Evolutionary conservation across 2,888 invertebrate genomes (phyloP).

Genomic region (Apodemia mormo): DNA sequence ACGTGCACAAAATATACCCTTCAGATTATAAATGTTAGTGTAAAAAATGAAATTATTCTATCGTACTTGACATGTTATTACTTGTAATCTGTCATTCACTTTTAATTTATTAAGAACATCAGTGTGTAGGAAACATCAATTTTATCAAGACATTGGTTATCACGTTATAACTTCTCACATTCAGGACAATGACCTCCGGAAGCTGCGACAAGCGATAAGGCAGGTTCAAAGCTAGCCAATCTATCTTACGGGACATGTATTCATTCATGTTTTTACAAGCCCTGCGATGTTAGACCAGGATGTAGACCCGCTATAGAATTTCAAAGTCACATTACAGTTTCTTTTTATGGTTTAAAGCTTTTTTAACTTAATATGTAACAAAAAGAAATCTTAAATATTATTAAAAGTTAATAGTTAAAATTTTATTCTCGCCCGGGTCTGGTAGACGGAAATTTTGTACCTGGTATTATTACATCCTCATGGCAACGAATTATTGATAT

Average conservation of each 20-base stretch:
- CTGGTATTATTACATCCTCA: too few species aligned
- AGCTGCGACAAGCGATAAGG: constrained; percentile 52
- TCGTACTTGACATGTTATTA: background rate
- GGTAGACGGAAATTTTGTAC: too few species aligned
- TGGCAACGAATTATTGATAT: too few species aligned
- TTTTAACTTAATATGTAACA: too few species aligned
- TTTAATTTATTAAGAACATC: constrained; percentile 20
- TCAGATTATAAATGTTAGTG: too few species aligned
- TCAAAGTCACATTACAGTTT: constrained; percentile 37
- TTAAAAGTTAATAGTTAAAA: too few species aligned
- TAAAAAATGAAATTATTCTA: background rate
- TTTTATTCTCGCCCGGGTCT: too few species aligned
- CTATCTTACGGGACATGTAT: constrained; percentile 46
- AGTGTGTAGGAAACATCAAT: constrained; percentile 31
- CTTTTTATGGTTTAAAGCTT: constrained; percentile 22
- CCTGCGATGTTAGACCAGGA: constrained; percentile 36
- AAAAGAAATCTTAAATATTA: too few species aligned
- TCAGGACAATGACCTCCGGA: constrained; percentile 43
- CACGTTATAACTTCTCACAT: constrained; percentile 29
- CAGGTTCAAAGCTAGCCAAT: constrained; percentile 43
- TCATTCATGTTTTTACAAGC: constrained; percentile 47
- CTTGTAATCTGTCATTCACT: background rate
- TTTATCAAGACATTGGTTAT: constrained; percentile 29
- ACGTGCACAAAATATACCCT: too few species aligned
- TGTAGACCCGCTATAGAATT: constrained; percentile 44